Evolutionary conservation across 2,113 vertebrate species (phyloP).

Genomic region (Pseudonaja textilis): DNA sequence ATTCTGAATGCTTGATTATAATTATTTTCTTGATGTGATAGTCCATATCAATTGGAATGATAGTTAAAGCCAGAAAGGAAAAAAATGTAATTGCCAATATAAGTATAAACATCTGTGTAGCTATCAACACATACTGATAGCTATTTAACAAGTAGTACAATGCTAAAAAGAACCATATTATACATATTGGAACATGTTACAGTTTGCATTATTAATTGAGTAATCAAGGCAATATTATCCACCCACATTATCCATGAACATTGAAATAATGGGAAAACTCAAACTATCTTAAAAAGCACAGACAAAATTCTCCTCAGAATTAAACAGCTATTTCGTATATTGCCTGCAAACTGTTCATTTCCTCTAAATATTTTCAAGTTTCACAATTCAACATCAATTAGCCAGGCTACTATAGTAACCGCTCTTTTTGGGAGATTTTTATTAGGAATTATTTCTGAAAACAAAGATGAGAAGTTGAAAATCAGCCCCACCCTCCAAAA

Average conservation of each 20-base stretch:
- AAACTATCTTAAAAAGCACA: neutral
- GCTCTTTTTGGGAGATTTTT: conserved; percentile 24
- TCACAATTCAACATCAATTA: neutral
- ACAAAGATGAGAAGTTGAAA: conserved; percentile 46
- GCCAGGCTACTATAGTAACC: conserved; percentile 11
- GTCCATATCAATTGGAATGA: neutral
- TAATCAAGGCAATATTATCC: neutral
- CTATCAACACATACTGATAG: neutral
- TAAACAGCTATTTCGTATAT: neutral
- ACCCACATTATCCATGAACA: neutral
- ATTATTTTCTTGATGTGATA: neutral
- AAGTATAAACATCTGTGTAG: neutral
- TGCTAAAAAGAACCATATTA: neutral
- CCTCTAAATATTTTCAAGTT: neutral
- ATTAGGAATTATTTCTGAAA: conserved; percentile 43
- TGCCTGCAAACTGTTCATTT: neutral
- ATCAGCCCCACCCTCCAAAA: neutral
- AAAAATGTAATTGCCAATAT: neutral
- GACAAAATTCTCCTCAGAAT: neutral
- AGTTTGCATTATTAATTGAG: neutral
- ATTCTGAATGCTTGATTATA: neutral
- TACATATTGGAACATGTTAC: neutral
- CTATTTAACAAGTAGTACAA: neutral
- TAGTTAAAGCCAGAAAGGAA: neutral
- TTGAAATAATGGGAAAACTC: neutral